Evolutionary conservation across 2,888 invertebrate genomes (phyloP).

Genomic region (Morinoia aosen): DNA sequence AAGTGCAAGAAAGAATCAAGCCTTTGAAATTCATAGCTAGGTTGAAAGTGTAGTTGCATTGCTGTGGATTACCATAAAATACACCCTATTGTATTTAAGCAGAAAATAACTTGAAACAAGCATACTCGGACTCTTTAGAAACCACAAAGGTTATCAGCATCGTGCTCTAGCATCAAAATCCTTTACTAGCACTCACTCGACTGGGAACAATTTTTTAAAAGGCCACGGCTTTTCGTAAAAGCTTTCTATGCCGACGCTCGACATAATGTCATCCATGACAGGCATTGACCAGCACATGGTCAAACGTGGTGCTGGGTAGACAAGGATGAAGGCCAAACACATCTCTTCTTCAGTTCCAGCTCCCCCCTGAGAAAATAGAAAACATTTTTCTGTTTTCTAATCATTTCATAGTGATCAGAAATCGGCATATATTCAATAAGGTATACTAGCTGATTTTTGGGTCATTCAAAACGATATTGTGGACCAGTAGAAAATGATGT

Average conservation of each 20-base stretch:
- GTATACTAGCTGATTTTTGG: too few relatives aligned
- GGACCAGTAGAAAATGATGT: too few relatives aligned
- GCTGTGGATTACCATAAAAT: too few relatives aligned
- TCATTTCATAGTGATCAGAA: too few relatives aligned
- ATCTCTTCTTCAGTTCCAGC: slow-evolving; percentile 79
- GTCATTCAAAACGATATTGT: too few relatives aligned
- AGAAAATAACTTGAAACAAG: too few relatives aligned
- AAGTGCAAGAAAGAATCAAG: not conserved
- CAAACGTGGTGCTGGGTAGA: slow-evolving; percentile 85
- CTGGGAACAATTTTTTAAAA: not conserved
- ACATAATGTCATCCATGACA: not conserved
- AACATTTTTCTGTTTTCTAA: too few relatives aligned
- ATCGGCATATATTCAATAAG: too few relatives aligned
- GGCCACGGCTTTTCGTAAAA: not conserved
- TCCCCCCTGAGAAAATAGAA: not conserved
- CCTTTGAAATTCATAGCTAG: not conserved
- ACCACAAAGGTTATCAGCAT: not conserved
- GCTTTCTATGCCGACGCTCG: not conserved
- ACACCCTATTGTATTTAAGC: too few relatives aligned
- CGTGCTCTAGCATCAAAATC: too few relatives aligned
- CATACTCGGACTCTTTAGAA: not conserved
- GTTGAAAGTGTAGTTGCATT: not conserved
- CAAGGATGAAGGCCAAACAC: slow-evolving; percentile 86
- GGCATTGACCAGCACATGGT: slow-evolving; percentile 88
- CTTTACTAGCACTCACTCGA: not conserved